Evolutionary conservation across 2,797 vertebrate species (phyloP), one percentile per base, ranked within the genome.

Genomic region (Girardinus metallicus): DNA sequence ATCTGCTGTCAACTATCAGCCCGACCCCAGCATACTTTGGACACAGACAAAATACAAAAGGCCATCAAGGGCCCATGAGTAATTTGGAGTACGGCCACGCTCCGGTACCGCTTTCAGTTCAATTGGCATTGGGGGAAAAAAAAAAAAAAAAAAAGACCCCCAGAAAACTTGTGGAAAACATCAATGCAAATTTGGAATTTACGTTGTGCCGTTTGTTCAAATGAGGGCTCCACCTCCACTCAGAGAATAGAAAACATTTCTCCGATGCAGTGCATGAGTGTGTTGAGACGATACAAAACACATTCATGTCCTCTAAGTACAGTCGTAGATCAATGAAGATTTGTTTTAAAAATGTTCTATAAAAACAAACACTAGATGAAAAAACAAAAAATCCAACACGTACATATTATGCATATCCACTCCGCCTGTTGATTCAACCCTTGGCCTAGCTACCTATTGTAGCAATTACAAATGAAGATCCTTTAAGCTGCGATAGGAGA

Each of bases 1-100:
- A 93, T 94, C 88, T 92, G 89, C 89, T 90, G 88, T 91, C 89
- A 89, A 73, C 86, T 72, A 83, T 76, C 43, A 18, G 43, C 76
- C 46, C 31, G 36, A 74, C 79, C 80, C 75, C 76, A 82, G 81
- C 80, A 64, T 68, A 87, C 88, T 89, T 90, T 71, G 78, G 86
- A 93, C 80, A 81, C 75, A 81, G 83, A 73, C 51, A 79, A 87
- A 85, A 89, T 83, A 91, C 85, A 91, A 92, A 92, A 84, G 83
- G 55, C 82, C 75, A 70, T 66, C 87, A 84, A 86, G 78, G 82
- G 36, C 74, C 76, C 66, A 83, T 18, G 53, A 83, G 84, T 87
- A 60, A 82, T 85, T 88, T 87, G 86, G 87, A 90, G 51, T 2
- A 41, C 78, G 77, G 84, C 88, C 85, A 86, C 1, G 55, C 44